Evolutionary conservation across 2,797 vertebrate species (phyloP), one percentile per base, ranked within the genome.

Genomic region (Catharus ustulatus): DNA sequence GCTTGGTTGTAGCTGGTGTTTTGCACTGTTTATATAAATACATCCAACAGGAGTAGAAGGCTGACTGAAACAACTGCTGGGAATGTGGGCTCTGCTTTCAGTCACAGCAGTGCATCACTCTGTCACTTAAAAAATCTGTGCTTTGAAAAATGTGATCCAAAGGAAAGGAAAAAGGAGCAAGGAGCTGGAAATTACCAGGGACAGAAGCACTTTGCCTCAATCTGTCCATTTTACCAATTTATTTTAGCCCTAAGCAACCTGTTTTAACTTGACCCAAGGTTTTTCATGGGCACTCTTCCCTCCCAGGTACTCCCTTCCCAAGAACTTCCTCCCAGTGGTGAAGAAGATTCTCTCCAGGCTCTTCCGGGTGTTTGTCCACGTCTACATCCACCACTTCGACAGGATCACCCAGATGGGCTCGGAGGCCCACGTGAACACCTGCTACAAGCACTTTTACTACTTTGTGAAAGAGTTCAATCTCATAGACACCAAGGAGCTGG

Each of bases 401-500:
- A 98, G 99, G 5, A 99, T 99, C 73, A 98, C 98, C 76, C 99
- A 99, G 96, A 99, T 99, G 99, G 99, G 99, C 32, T 99, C 99
- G 0, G 99, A 99, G 96, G 99, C 99, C 29, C 99, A 99, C 2
- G 99, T 99, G 77, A 99, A 99, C 95, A 99, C 99, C 95, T 99
- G 99, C 98, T 99, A 99, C 98, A 99, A 99, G 98, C 99, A 99
- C 98, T 99, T 99, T 97, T 99, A 98, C 98, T 99, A 99, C 97
- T 99, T 99, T 29, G 99, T 99, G 89, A 98, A 97, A 7, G 99
- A 99, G 98, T 99, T 99, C 95, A 98, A 97, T 97, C 98, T 99
- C 94, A 99, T 98, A 27, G 99, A 99, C 97, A 98, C 99, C 97
- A 99, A 99, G 98, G 99, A 99, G 98, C 98, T 99, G 97, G 99